A percentile compares a stretch with the other conserved stretches of the same genome.
These are phyloP conservation scores for Nansenia antarctica DNA, from an alignment of 2,113 vertebrate species.

Conservation along the genomic window DNA sequence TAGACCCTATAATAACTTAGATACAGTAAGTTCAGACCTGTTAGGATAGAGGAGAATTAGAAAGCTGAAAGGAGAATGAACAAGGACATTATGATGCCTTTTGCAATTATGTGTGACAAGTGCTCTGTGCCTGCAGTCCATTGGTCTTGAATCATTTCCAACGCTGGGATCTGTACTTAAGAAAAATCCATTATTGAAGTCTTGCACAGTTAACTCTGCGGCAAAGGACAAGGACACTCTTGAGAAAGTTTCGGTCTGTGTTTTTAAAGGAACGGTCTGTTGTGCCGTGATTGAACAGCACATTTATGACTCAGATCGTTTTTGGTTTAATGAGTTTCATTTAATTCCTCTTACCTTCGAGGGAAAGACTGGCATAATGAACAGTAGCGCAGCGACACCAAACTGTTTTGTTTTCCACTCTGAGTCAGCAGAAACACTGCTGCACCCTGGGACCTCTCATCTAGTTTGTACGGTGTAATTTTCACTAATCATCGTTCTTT, in stretches of 20 bases:
- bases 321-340: not conserved
- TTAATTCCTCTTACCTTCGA: too few species aligned
- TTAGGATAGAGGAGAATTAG: slow-evolving; percentile 7
- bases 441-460: not conserved
- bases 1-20: slow-evolving; percentile 20
- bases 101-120: not conserved
- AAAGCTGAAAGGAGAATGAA: slow-evolving; percentile 10
- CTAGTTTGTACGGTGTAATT: slow-evolving; percentile 28
- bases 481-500: slow-evolving; percentile 15
- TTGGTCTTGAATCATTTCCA: not conserved
- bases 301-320: slow-evolving; percentile 1
- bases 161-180: not conserved
- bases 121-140: not conserved
- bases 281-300: not conserved
- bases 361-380: not conserved
- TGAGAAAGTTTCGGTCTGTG: not conserved
- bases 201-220: not conserved
- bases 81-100: not conserved
- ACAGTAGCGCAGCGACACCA: not conserved
- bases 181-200: not conserved
- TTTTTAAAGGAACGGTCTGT: not conserved
- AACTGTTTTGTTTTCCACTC: not conserved
- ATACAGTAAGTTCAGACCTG: slow-evolving; percentile 18
- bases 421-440: not conserved
- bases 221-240: not conserved